Base-by-base conservation (phyloP, 2,797 vertebrate species). In the Percopsis omiscomaycus region DNA sequence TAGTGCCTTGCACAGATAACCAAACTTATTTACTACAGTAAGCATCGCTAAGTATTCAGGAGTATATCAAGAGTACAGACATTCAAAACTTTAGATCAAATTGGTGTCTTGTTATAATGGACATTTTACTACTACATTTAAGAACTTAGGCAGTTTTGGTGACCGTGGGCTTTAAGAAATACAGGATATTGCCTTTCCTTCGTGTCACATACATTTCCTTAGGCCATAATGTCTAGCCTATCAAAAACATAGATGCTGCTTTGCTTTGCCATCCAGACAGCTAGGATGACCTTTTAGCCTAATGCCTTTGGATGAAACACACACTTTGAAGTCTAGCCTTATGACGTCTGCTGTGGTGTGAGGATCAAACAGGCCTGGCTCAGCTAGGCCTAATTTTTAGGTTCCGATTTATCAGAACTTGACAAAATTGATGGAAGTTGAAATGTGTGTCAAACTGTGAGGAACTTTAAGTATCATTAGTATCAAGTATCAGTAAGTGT, bases 271-370 rank as follows among this genome's bases (percentile, higher is more conserved):
- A 82, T 82, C 72, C 71, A 72, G 68, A 22, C 37, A 57, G 66
- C 55, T 64, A 64, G 47, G 29, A 48, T 71, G 57, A 72, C 81
- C 57, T 49, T 48, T 29, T 59, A 48, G 15, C 53, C 72, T 75
- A 81, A 82, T 69, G 55, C 73, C 70, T 61, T 37, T 42, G 64
- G 66, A 73, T 64, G 61, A 74, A 63, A 37, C 37, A 37, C 37
- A 9, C 37, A 37, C 58, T 53, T 37, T 52, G 58, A 13, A 75
- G 67, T 81, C 51, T 75, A 27, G 13, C 44, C 68, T 82, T 79
- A 77, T 84, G 84, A 86, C 74, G 71, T 86, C 58, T 55, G 73
- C 68, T 55, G 16, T 28, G 3, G 59, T 65, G 55, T 15, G 51
- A 42, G 61, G 78, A 76, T 80, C 75, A 83, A 74, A 83, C 74